phyloP scores from a whole-genome alignment of 2,888 invertebrate genomes.

The Brachycybe producta region DNA sequence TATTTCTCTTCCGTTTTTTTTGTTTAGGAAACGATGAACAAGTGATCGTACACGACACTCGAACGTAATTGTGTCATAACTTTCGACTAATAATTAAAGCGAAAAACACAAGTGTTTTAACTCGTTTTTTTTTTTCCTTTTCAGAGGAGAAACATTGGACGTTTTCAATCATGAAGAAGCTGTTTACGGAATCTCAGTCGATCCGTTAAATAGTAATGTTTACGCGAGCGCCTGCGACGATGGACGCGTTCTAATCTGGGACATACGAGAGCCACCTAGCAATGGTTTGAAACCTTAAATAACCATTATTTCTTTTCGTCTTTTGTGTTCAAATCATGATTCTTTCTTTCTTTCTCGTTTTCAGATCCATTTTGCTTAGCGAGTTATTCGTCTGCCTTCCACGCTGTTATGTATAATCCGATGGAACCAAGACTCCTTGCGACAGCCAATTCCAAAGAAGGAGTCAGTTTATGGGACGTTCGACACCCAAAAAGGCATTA shows the following conservation, averaged over 20 bases:
- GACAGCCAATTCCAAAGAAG: slow-evolving; percentile 80
- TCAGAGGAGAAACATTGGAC: slow-evolving; percentile 49
- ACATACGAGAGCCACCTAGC: slow-evolving; percentile 50
- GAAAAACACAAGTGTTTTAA: slow-evolving; percentile 15
- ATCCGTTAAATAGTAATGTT: slow-evolving; percentile 68
- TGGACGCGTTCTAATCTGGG: slow-evolving; percentile 72
- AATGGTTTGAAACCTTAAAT: too few species aligned
- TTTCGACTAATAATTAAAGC: slow-evolving; percentile 23
- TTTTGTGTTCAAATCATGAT: too few species aligned
- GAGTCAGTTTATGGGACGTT: slow-evolving; percentile 79
- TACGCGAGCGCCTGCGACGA: slow-evolving; percentile 87
- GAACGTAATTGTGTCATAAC: slow-evolving; percentile 52
- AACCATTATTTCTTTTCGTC: too few species aligned
- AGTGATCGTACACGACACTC: slow-evolving; percentile 77
- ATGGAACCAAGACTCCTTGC: slow-evolving; percentile 63
- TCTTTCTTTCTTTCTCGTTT: slow-evolving; percentile 22
- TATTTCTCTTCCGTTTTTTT: slow-evolving; percentile 18
- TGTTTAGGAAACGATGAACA: slow-evolving; percentile 68
- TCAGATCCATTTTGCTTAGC: slow-evolving; percentile 52
- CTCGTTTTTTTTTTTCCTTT: slow-evolving; percentile 23
- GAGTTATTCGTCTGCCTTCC: slow-evolving; percentile 64
- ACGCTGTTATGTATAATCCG: slow-evolving; percentile 90
- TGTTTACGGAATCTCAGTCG: slow-evolving; percentile 75
- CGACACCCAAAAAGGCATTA: slow-evolving; percentile 61
- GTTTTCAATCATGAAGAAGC: slow-evolving; percentile 74